Conservation (phyloP, 2,888 invertebrate species). For the Eilema sororculum region DNA sequence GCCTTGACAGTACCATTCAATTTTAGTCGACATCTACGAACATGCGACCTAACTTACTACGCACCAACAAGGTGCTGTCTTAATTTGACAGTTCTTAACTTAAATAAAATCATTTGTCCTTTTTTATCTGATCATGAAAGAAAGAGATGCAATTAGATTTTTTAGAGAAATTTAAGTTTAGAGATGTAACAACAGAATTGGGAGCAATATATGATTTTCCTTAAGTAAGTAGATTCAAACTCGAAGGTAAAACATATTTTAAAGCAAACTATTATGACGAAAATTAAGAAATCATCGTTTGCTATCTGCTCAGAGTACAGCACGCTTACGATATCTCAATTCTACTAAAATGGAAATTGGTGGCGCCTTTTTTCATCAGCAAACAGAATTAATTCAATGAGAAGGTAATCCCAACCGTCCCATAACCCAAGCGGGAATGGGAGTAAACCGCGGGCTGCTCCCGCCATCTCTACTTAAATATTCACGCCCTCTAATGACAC, state of each 20-base stretch:
- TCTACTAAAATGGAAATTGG: conserved; percentile 57
- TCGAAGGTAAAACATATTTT: neutral
- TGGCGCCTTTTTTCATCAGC: conserved; percentile 69
- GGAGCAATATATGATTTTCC: neutral
- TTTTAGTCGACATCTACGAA: too few relatives aligned
- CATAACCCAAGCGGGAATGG: conserved; percentile 70
- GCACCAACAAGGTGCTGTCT: too few relatives aligned
- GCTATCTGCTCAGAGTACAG: conserved; percentile 21
- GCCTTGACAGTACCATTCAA: too few relatives aligned
- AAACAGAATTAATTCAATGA: conserved; percentile 79
- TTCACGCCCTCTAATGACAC: conserved; percentile 84
- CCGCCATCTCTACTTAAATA: conserved; percentile 80
- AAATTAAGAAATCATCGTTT: conserved; percentile 19
- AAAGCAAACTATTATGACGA: neutral
- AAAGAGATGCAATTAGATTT: too few relatives aligned
- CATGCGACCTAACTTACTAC: too few relatives aligned
- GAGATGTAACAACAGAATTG: too few relatives aligned
- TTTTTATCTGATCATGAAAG: too few relatives aligned
- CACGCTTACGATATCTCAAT: conserved; percentile 52
- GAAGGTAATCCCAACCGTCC: conserved; percentile 76
- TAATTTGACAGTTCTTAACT: too few relatives aligned
- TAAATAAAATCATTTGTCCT: too few relatives aligned
- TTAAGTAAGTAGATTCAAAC: neutral
- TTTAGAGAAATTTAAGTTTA: too few relatives aligned
- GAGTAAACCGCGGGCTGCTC: conserved; percentile 70